Percentiles rank a stretch among this genome's conserved stretches.
phyloP scores from a whole-genome alignment of 2,797 vertebrate species.

The Galagoides demidoff region DNA sequence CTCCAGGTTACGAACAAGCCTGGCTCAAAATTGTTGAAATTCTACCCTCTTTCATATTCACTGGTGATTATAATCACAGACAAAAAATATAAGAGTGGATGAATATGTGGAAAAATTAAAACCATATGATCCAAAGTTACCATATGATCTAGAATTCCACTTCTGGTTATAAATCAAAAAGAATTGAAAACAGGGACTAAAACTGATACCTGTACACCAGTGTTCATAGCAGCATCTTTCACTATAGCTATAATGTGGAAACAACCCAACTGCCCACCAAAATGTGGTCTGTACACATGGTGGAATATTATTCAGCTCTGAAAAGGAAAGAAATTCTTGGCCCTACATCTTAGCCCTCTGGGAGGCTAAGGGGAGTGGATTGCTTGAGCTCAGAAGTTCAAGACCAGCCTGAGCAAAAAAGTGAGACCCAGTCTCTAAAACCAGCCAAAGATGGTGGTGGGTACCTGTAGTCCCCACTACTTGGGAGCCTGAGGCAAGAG shows the following conservation, averaged over 20 bases:
- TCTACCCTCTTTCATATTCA: not conserved
- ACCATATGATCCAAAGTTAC: not conserved
- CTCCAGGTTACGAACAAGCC: not conserved
- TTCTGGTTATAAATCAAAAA: not conserved
- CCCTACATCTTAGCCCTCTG: too few relatives aligned
- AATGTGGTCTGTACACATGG: not conserved
- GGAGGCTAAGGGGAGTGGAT: too few relatives aligned
- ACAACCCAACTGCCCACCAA: too few relatives aligned
- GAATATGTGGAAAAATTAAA: not conserved
- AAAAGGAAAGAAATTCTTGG: not conserved
- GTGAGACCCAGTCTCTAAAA: too few relatives aligned
- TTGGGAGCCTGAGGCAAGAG: not conserved
- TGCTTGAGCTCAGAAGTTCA: too few relatives aligned
- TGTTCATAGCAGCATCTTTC: not conserved
- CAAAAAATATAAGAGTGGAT: not conserved
- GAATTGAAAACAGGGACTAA: not conserved
- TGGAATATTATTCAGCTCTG: constrained; percentile 1
- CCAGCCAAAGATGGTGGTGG: too few relatives aligned
- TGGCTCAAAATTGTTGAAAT: not conserved
- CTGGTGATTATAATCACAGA: not conserved
- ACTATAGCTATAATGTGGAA: not conserved
- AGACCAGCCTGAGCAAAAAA: too few relatives aligned
- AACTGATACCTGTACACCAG: not conserved
- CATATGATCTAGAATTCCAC: not conserved
- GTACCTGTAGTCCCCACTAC: too few relatives aligned